Base-by-base conservation (phyloP, 2,888 invertebrate species). In the Drosophila emarginata region DNA sequence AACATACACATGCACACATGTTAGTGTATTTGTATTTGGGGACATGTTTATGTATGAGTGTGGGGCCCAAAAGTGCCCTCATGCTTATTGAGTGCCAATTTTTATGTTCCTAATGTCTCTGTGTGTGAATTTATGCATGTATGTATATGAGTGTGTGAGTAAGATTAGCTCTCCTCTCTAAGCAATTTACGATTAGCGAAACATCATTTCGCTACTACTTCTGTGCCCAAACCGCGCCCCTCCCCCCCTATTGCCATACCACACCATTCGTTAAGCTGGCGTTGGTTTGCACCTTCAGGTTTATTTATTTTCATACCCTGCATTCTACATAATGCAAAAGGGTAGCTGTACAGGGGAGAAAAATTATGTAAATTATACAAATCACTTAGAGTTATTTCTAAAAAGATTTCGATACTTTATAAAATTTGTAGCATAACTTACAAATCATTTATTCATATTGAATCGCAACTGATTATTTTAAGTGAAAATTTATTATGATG, bases 1-100 rank as follows among this genome's bases (percentile, higher is more conserved):
- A 26, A 54, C 39, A 39, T 15, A 72, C 77, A 72, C 37, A 37
- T n/a, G 4, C 9, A n/a, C 4, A 9, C n/a, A 36, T 51, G 26
- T n/a, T n/a, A 12, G 52, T 52, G 56, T 64, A 71, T 74, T 12
- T 37, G 45, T 45, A 45, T 45, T 45, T 21, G 21, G 45, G 45
- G 45, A 45, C 45, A 45, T 45, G 45, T 45, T 45, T 45, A 67
- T 61, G 21, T 50, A 59, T 28, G 15, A n/a, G 64, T 54, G 32
- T 32, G 61, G 56, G 72, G 56, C 59, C 62, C 87, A 68, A 72
- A 76, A 87, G 73, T 73, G 68, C 72, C 72, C 72, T 73, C 68
- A 66, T 72, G 87, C 81, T 74, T 77, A 87, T 82, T 87, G 82
- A 84, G 87, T 84, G 77, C 84, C 82, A 87, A 82, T 82, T 87